Base-by-base conservation (phyloP, 1,140 invertebrate species). In the Zaprionus tsacasi region DNA sequence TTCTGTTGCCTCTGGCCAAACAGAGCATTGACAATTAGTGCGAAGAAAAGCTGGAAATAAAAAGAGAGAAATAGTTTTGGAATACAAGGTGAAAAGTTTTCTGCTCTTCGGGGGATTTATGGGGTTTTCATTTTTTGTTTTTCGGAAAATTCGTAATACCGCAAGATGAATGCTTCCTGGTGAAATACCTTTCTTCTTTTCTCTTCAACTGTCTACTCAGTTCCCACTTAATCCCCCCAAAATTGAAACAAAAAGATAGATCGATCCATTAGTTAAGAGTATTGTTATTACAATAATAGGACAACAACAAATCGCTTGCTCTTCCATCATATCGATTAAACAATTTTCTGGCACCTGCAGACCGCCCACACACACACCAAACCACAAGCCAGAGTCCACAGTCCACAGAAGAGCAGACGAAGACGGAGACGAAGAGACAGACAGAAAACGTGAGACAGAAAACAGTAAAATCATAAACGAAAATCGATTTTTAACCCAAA, bases 401-500 rank as follows among this genome's bases (percentile, higher is more conserved):
- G 58, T 69, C 25, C 68, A 45, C 35, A 64, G 56, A 61, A 56
- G 17, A 74, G 65, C 55, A 70, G 55, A 75, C n/a, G n/a, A 17
- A 21, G 15, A n/a, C n/a, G n/a, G n/a, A n/a, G n/a, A n/a, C 7
- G 11, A 36, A 21, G 40, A 50, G 11, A 50, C 3, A 70, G 6
- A 50, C 17, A 70, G 45, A 73, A 67, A 69, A 69, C 61, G 48
- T 57, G 60, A 72, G 45, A 78, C 48, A 54, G 58, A 21, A 73
- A 63, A 68, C 52, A 57, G 55, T 56, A 64, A 72, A 76, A 74
- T 54, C 65, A 75, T 70, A 75, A 78, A 78, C 71, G 65, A 78
- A 78, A 78, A 78, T 74, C 71, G 58, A 74, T 78, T 68, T 78
- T 76, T 67, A 76, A 76, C 74, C 74, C 70, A 76, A 76, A 67